Percentiles rank a stretch among this genome's conserved stretches.
Evolutionary conservation across 2,113 vertebrate genomes (phyloP).

Genomic region (Hippopotamus amphibius): DNA sequence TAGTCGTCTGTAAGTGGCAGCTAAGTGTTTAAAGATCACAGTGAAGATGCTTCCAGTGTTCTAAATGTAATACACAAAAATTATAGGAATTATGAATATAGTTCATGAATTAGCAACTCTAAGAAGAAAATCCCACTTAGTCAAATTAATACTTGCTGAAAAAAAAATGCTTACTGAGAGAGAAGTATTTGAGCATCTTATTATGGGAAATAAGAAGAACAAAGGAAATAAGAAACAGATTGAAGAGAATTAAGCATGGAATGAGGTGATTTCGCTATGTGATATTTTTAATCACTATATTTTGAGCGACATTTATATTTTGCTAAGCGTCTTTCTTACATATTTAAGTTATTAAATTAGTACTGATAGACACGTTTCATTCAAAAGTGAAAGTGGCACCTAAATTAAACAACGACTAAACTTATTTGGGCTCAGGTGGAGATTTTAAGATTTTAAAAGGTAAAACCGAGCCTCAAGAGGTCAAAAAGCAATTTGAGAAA

Average conservation of each 20-base stretch:
- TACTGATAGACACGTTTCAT: slow-evolving; percentile 7
- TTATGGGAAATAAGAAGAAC: not conserved
- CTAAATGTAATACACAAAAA: not conserved
- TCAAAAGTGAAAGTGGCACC: slow-evolving; percentile 26
- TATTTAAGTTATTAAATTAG: slow-evolving; percentile 29
- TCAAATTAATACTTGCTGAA: not conserved
- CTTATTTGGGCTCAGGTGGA: not conserved
- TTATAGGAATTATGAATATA: not conserved
- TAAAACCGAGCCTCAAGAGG: slow-evolving; percentile 34
- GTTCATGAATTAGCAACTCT: slow-evolving; percentile 16
- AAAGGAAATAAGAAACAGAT: slow-evolving; percentile 46
- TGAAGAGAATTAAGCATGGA: slow-evolving; percentile 12
- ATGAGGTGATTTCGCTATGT: slow-evolving; percentile 39
- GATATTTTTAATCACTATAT: slow-evolving; percentile 12
- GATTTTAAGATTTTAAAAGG: slow-evolving; percentile 31
- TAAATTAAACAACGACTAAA: slow-evolving; percentile 35
- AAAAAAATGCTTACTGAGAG: not conserved
- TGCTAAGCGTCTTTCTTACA: not conserved
- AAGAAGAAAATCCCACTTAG: slow-evolving; percentile 51
- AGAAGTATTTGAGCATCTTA: slow-evolving; percentile 37
- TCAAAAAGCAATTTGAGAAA: slow-evolving; percentile 31
- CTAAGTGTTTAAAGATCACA: not conserved
- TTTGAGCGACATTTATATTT: slow-evolving; percentile 50
- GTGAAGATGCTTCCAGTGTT: not conserved
- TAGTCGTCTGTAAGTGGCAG: not conserved